A percentile compares a stretch with the other conserved stretches of the same genome.
Conservation (phyloP, 2,797 vertebrate genomes). For the Myotis daubentonii region DNA sequence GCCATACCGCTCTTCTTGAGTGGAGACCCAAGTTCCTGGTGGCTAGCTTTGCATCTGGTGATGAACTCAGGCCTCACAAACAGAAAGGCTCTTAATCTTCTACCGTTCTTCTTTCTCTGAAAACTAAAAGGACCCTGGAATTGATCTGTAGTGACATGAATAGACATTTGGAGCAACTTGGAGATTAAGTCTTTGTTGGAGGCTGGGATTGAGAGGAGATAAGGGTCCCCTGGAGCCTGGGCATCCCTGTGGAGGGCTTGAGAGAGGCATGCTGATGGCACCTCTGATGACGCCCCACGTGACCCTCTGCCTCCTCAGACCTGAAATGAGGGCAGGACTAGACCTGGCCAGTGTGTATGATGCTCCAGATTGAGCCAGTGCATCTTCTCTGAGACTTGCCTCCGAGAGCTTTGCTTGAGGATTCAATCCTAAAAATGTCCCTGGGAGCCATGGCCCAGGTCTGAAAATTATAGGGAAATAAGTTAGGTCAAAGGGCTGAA, state of each 20-base stretch:
- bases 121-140: conserved; percentile 13
- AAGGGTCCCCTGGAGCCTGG: background rate
- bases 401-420: background rate
- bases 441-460: background rate
- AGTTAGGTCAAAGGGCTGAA: background rate
- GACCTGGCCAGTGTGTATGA: background rate
- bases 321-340: background rate
- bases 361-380: background rate
- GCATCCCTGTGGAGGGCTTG: background rate
- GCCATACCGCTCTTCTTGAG: background rate
- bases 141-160: background rate
- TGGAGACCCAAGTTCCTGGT: background rate
- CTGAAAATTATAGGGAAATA: background rate
- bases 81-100: background rate
- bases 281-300: background rate
- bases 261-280: rapidly evolving
- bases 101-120: background rate
- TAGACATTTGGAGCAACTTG: background rate
- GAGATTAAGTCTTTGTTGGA: background rate
- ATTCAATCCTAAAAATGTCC: background rate
- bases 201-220: background rate
- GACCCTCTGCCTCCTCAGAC: background rate
- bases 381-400: background rate
- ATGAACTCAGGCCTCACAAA: background rate
- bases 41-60: background rate